A percentile compares a stretch with the other conserved stretches of the same genome.
These are phyloP conservation scores for Cryptophagus acutangulus DNA, from an alignment of 2,888 invertebrate species.

Conservation along the genomic window DNA sequence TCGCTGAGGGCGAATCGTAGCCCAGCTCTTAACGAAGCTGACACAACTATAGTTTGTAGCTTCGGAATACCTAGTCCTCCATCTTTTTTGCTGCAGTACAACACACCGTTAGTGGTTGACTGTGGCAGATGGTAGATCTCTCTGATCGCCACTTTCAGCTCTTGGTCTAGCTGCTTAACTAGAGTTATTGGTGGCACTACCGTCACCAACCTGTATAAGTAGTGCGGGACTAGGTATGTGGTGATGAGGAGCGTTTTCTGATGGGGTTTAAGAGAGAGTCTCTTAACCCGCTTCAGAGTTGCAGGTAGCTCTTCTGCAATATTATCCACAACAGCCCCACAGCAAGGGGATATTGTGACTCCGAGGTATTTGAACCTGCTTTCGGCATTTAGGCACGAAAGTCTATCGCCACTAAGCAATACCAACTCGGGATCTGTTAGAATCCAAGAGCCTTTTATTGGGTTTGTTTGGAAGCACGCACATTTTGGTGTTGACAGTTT, in stretches of 20 bases:
- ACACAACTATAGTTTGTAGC: conserved; percentile 24
- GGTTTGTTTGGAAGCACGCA: conserved; percentile 22
- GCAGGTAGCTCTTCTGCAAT: conserved; percentile 10
- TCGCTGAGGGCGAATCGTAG: conserved; percentile 14
- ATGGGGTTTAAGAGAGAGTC: conserved; percentile 40
- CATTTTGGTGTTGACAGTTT: conserved; percentile 17
- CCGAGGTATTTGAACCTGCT: conserved; percentile 32
- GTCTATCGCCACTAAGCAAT: conserved; percentile 22
- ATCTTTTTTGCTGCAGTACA: conserved; percentile 34
- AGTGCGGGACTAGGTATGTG: conserved; percentile 41
- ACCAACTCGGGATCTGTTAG: conserved; percentile 30
- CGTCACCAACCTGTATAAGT: conserved; percentile 38
- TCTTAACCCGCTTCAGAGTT: conserved; percentile 30
- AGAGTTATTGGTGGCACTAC: conserved; percentile 25
- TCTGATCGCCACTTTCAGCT: conserved; percentile 29
- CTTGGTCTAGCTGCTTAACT: conserved; percentile 28
- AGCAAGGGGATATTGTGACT: conserved; percentile 34
- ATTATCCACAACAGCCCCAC: conserved; percentile 20
- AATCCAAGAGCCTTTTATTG: conserved; percentile 31
- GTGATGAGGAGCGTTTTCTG: conserved; percentile 40
- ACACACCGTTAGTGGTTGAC: conserved; percentile 24
- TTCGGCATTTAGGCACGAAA: conserved; percentile 15
- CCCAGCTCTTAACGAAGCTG: conserved; percentile 22
- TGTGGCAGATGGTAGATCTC: conserved; percentile 33
- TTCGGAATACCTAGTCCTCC: conserved; percentile 36